Evolutionary conservation across 1,140 invertebrate genomes (phyloP), one percentile per base, ranked within the genome.

Genomic region (Nixonia krombeini): DNA sequence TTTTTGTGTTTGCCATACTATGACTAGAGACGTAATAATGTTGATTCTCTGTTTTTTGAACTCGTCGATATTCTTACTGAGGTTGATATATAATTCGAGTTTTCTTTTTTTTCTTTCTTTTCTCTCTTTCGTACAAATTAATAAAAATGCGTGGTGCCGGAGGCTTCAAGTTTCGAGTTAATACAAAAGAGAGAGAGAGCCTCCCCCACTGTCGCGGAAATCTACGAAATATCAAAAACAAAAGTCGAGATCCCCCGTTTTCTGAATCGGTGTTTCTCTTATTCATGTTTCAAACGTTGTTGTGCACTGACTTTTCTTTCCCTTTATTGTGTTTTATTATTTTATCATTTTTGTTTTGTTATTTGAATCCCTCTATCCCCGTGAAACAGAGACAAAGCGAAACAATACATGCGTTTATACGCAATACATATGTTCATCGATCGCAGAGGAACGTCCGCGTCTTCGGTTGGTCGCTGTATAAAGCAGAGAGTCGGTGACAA

Each of bases 11-110:
- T 53, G 42, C 63, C 62, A 66, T 59, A 70, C 52, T 73, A 76
- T 79, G 79, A 81, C 78, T 80, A 81, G 78, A 81, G 71, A 70
- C 57, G 64, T 71, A 72, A 75, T 72, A 73, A 79, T 49, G 50
- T 70, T 58, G 67, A 68, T 71, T 67, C 63, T 67, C 59, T 74
- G 52, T 31, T 18, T n/a, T n/a, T 59, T 16, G 47, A 66, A 75
- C 9, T 69, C 47, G 53, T 53, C 53, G 33, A 53, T 35, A 49
- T 41, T 52, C 35, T 47, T 59, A 46, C 29, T 13, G 13, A 10
- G 38, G 26, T 42, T 40, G 10, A 25, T 62, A 17, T 53, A 53
- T 28, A 53, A 35, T 28, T 42, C 21, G n/a, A 13, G 46, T 13
- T 37, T 9, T 58, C 57, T 49, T 29, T 57, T 67, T 64, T 58